Evolutionary conservation across 1,140 invertebrate species (phyloP), one percentile per base, ranked within the genome.

Genomic region (Frieseomelitta varia): DNA sequence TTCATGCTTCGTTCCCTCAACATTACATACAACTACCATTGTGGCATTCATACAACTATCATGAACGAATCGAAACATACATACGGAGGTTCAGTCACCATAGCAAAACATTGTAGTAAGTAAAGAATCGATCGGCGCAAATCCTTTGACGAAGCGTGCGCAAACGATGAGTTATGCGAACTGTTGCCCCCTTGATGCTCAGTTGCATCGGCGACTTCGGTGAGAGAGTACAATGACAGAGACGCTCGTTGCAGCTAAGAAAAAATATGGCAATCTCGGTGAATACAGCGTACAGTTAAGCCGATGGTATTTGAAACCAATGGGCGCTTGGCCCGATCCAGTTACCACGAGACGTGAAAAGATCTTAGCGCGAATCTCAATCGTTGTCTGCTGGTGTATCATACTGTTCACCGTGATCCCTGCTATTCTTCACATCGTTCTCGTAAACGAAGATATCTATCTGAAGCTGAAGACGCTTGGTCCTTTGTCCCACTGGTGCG

Each of bases 271-370:
- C 34, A 67, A 34, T 34, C 30, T 67, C 21, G 61, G 84, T 17
- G 27, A 75, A n/a, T 85, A 87, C 61, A 72, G 39, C n/a, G 2
- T 84, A 12, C 58, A 84, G 19, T 24, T 90, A 24, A 87, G 79
- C 27, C 71, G 82, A 27, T 88, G 87, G 85, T 67, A 88, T 2
- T 15, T 90, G 2, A 88, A 81, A 51, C 74, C 85, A 1, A 78
- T 90, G 27, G 85, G 88, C 21, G 85, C 65, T 1, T 90, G 88
- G 87, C 73, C 77, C 2, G 8, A 27, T n/a, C 39, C 82, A 1
- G 27, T 34, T 4, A 39, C 30, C 0, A 65, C 79, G 0, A 83
- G 1, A 1, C 15, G 1, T 1, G 65, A 81, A 2, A 63, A 11
- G 47, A n/a, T 61, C 1, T 4, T 81, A 2, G 51, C 72, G 19